Conservation (phyloP, 2,888 invertebrate genomes). For the Drosophila rellima region DNA sequence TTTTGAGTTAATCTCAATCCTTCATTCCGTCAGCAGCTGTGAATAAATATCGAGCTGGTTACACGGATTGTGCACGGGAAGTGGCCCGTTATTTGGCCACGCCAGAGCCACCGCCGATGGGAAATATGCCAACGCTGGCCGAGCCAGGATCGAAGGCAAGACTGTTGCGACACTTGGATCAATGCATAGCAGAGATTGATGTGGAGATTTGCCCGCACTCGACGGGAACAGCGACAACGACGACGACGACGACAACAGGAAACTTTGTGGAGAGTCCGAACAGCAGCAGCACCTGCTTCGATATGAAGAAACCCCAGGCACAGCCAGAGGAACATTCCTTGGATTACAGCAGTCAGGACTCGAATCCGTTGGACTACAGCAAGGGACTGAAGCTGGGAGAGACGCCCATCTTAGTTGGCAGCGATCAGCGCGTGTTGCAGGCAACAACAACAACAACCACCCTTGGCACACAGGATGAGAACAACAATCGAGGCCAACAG, state of each 20-base stretch:
- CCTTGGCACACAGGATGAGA: slow-evolving; percentile 79
- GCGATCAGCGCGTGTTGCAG: slow-evolving; percentile 48
- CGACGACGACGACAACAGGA: slow-evolving; percentile 24
- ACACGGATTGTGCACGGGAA: slow-evolving; percentile 89
- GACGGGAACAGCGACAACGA: too few relatives aligned
- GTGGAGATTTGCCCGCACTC: slow-evolving; percentile 86
- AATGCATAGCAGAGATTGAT: slow-evolving; percentile 88
- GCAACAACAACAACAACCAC: slow-evolving; percentile 20
- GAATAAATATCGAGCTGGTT: slow-evolving; percentile 87
- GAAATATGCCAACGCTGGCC: slow-evolving; percentile 86
- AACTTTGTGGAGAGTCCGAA: slow-evolving; percentile 82
- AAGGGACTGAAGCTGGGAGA: slow-evolving; percentile 81
- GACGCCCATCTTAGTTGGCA: slow-evolving; percentile 6
- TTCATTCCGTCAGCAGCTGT: slow-evolving; percentile 65
- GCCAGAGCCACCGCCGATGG: slow-evolving; percentile 85
- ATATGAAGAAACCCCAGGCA: slow-evolving; percentile 68
- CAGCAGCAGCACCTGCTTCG: slow-evolving; percentile 82
- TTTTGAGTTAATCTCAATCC: background rate
- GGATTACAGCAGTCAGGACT: slow-evolving; percentile 84
- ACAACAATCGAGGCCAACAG: slow-evolving; percentile 82
- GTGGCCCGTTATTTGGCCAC: slow-evolving; percentile 86
- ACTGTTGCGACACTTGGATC: slow-evolving; percentile 87
- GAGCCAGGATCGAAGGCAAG: slow-evolving; percentile 88
- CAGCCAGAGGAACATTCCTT: slow-evolving; percentile 83
- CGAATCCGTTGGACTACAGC: slow-evolving; percentile 87